Conservation (phyloP, 2,797 vertebrate genomes). For the Tragopan temminckii region DNA sequence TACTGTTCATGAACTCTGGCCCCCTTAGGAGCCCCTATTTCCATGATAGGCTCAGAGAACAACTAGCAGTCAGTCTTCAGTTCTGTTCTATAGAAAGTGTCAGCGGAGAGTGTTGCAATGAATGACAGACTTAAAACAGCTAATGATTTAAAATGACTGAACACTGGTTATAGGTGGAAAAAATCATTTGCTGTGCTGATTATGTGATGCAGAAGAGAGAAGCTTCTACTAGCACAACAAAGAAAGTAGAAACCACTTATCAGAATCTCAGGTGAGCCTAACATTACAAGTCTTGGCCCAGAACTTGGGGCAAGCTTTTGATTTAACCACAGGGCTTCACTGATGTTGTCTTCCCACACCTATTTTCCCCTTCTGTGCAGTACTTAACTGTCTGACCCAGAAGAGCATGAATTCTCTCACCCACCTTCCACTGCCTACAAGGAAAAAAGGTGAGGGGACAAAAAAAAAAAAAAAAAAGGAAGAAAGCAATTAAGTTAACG, state of each 20-base stretch:
- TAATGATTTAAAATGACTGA: background rate
- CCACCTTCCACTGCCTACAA: background rate
- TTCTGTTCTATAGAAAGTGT: background rate
- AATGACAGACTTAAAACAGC: background rate
- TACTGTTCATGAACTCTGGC: background rate
- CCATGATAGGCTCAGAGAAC: background rate
- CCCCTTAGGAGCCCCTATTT: background rate
- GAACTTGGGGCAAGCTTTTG: background rate
- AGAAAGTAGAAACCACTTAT: background rate
- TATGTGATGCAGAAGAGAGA: background rate
- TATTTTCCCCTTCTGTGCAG: background rate
- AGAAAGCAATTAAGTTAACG: background rate
- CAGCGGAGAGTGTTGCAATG: background rate
- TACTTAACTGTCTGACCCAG: background rate
- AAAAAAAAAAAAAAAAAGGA: background rate
- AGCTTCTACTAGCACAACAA: fast-evolving
- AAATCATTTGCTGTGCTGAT: background rate
- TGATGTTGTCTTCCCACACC: background rate
- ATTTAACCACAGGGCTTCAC: background rate
- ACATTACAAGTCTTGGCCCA: background rate
- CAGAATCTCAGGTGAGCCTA: background rate
- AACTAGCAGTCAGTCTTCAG: background rate
- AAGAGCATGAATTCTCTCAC: background rate
- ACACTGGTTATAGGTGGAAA: background rate
- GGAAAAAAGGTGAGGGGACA: background rate